phyloP scores from a whole-genome alignment of 2,888 invertebrate genomes.

The Campoletis raptor region DNA sequence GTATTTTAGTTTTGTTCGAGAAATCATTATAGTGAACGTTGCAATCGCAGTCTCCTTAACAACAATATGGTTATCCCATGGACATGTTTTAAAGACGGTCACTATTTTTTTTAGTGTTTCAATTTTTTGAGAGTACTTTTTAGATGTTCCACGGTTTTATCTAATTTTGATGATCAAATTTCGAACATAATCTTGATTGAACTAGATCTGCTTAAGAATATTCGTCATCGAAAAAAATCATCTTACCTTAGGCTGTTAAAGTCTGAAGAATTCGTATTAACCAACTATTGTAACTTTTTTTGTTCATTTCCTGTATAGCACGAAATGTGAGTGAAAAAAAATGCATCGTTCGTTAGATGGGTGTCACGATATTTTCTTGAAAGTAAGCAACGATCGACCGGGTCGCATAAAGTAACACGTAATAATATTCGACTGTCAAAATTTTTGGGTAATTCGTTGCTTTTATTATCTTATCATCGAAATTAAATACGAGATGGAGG shows the following conservation, averaged over 20 bases:
- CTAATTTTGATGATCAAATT: background rate
- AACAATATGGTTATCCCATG: too few species aligned
- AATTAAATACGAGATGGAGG: slow-evolving; percentile 44
- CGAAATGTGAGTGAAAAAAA: background rate
- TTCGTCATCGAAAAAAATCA: background rate
- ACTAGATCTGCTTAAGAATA: background rate
- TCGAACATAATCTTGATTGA: background rate
- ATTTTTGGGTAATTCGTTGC: slow-evolving; percentile 49
- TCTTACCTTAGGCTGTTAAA: slow-evolving; percentile 9
- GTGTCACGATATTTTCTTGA: background rate
- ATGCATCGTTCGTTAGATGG: background rate
- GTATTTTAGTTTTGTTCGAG: too few species aligned
- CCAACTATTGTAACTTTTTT: background rate
- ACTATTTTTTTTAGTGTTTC: too few species aligned
- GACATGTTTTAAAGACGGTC: too few species aligned
- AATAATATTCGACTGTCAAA: slow-evolving; percentile 53
- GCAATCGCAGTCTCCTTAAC: too few species aligned
- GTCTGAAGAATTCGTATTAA: background rate
- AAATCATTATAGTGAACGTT: too few species aligned
- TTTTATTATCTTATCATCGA: slow-evolving; percentile 78
- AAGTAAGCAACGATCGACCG: slow-evolving; percentile 20
- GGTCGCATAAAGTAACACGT: slow-evolving; percentile 44
- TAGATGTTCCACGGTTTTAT: background rate
- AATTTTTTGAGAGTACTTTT: background rate
- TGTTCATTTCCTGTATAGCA: background rate